These are phyloP conservation scores for Thysanoteuthis rhombus DNA, from an alignment of 2,888 invertebrate genomes.

Conservation along the genomic window DNA sequence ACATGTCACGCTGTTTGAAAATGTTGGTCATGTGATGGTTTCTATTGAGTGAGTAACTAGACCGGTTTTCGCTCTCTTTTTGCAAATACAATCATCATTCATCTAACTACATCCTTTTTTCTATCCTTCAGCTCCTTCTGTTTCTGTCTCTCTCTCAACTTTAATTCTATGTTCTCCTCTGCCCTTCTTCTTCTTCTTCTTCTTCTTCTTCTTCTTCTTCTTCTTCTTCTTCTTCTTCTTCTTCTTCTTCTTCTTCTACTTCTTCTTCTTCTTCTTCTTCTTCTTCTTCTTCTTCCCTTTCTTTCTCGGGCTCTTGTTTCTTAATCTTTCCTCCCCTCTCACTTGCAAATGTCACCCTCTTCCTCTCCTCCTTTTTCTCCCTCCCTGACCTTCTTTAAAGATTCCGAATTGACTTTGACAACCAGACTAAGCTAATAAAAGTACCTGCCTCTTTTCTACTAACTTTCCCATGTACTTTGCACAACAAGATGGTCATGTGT, in stretches of 20 bases:
- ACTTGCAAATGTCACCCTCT: background rate
- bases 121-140: no score
- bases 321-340: background rate
- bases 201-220: background rate
- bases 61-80: no score
- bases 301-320: background rate
- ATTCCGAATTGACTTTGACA: background rate
- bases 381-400: background rate
- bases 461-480: background rate
- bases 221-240: background rate
- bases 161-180: background rate
- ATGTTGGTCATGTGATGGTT: no score
- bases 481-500: background rate
- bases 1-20: no score
- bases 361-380: background rate
- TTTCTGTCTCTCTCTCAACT: background rate
- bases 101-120: no score
- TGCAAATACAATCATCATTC: no score
- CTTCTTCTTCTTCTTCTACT: background rate
- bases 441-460: background rate
- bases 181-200: background rate
- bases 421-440: slow-evolving; percentile 12
- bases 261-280: background rate
- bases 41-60: no score
- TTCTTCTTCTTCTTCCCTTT: background rate